Evolutionary conservation across 1,140 invertebrate species (phyloP), one percentile per base, ranked within the genome.

Genomic region (Drosophila ironensis): DNA sequence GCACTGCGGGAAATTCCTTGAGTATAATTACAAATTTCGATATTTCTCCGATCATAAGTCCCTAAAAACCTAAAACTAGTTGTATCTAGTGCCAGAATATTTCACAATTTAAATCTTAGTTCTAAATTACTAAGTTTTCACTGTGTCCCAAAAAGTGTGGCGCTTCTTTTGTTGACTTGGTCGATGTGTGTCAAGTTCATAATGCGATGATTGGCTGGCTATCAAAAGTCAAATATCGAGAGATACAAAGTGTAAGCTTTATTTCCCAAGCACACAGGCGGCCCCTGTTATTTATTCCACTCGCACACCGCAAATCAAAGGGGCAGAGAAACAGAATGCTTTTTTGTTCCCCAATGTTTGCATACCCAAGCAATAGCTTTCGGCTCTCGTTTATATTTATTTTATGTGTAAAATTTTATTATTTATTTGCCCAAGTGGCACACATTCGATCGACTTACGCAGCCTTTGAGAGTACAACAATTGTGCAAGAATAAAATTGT

Each of bases 141-240:
- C 12, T 6, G 33, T 46, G 22, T 28, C 11, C 50, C 11, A 54
- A 57, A 14, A 22, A 24, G 25, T 7, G 20, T 33, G 51, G 37
- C 56, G 19, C 52, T 56, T 52, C 51, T 19, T 51, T 3, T 37
- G 20, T 48, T 25, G 20, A 22, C 30, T 69, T 53, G 48, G 33
- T 30, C 41, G 38, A 71, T 60, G 47, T 81, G 68, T 77, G 77
- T 81, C 77, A 81, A 81, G 77, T 81, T 81, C 78, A 84, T 52
- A 72, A 50, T 47, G 42, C 28, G 60, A 48, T 48, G 30, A 72
- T 50, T 38, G 44, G 60, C 63, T 54, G 64, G 40, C 45, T 67
- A 48, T 71, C 59, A 57, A 61, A 82, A 82, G 53, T 40, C 60
- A 75, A 57, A 64, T 41, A 42, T 27, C 9, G 46, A 68, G 54